Percentiles rank a stretch among this genome's conserved stretches.
Evolutionary conservation across 2,888 invertebrate genomes (phyloP).

Genomic region (Lissonota sp.): DNA sequence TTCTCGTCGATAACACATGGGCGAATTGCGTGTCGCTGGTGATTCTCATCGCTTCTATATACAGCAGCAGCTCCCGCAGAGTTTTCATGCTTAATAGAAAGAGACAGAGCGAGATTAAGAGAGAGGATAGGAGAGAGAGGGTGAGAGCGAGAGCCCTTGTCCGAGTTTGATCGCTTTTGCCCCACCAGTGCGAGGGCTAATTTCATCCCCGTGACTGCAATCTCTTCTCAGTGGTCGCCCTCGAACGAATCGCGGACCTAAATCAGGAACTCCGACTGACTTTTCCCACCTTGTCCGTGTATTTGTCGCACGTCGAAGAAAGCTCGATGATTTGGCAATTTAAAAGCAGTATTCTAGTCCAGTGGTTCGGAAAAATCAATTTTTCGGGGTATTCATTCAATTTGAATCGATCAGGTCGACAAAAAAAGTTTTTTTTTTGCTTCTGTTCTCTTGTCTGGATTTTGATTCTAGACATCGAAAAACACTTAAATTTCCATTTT

Average conservation of each 20-base stretch:
- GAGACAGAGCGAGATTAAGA: background rate
- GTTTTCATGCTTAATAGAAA: conserved; percentile 42
- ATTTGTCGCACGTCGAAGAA: background rate
- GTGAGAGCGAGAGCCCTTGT: conserved; percentile 26
- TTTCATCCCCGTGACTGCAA: conserved; percentile 69
- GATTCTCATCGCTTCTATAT: conserved; percentile 71
- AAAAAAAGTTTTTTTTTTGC: too few relatives aligned
- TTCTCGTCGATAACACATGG: conserved; percentile 67
- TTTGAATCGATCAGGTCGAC: too few relatives aligned
- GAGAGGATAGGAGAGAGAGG: background rate
- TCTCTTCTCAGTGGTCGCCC: conserved; percentile 64
- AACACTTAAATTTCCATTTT: too few relatives aligned
- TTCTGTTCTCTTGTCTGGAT: too few relatives aligned
- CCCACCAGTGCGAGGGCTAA: conserved; percentile 63
- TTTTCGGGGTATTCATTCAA: too few relatives aligned
- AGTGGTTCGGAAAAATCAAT: too few relatives aligned
- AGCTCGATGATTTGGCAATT: too few relatives aligned
- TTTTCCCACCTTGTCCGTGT: conserved; percentile 9
- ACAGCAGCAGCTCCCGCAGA: conserved; percentile 52
- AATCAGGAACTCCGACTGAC: conserved; percentile 70
- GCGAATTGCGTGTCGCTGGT: conserved; percentile 73
- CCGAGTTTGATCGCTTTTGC: conserved; percentile 48
- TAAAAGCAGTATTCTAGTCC: too few relatives aligned
- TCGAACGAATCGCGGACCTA: conserved; percentile 71
- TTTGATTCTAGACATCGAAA: too few relatives aligned